Base-by-base conservation (phyloP, 2,797 vertebrate species). In the Coregonus sp. region DNA sequence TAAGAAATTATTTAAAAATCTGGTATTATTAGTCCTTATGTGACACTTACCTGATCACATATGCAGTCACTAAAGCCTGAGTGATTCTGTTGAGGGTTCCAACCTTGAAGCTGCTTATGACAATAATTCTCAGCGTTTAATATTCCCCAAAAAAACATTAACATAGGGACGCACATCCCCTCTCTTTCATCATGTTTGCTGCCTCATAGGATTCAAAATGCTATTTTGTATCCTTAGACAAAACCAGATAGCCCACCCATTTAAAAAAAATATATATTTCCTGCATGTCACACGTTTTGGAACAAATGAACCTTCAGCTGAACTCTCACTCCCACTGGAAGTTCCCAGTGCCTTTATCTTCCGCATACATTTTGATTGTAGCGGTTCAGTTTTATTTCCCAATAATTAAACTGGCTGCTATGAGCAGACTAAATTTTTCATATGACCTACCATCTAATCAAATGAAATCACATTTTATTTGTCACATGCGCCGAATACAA, bases 71-170 rank as follows among this genome's bases (percentile, higher is more conserved):
- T 16, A 74, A 12, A 18, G 81, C 51, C 70, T 84, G 75, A 7
- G 70, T 73, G 4, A 83, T 52, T 66, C 75, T 77, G 63, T 77
- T 70, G 25, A 81, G 25, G 52, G 56, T 4, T 59, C 82, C 80
- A 5, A 81, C 16, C 31, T 5, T 73, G 50, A 77, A 75, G 70
- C 70, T 84, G 11, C 66, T 75, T 61, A 84, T 75, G 20, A 84
- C 69, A 20, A 79, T 65, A 7, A 14, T 77, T 63, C 63, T 70
- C 2, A 65, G 56, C 4, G 77, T 75, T 47, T 18, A 40, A 59
- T 84, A 81, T 51, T 79, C 70, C 70, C 25, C 25, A 54, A 79
- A 77, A 59, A 77, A 7, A 68, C 70, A 70, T 31, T 72, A 16
- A 61, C 37, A 52, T 9, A 65, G 25, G 4, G 54, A 61, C 29